phyloP scores from a whole-genome alignment of 2,113 vertebrate genomes.

The Mus pahari region DNA sequence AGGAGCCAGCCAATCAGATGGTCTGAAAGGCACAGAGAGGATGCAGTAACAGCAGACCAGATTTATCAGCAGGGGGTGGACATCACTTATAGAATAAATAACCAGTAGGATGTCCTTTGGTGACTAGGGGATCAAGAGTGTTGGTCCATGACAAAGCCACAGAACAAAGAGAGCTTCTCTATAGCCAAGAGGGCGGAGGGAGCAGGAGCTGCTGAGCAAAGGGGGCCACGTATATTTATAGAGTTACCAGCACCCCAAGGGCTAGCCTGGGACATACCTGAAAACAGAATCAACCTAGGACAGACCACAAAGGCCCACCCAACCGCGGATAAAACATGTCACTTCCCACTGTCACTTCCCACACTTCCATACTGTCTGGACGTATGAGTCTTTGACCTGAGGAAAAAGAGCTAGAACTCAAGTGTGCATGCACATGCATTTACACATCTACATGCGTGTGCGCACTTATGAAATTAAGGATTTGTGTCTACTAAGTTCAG shows the following conservation, averaged over 20 bases:
- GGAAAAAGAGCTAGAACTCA: background rate
- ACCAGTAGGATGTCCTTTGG: background rate
- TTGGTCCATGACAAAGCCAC: background rate
- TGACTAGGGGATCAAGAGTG: background rate
- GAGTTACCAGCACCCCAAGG: background rate
- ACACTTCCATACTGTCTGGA: background rate
- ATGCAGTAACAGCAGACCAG: background rate
- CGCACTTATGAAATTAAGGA: too few relatives aligned
- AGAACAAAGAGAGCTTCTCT: conserved; percentile 13
- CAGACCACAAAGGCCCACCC: background rate
- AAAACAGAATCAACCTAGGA: background rate
- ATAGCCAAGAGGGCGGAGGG: background rate
- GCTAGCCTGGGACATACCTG: background rate
- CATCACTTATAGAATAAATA: background rate
- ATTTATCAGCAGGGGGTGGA: background rate
- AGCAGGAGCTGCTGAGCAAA: background rate
- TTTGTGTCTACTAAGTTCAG: background rate
- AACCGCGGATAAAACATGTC: background rate
- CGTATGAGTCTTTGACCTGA: background rate
- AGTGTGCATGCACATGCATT: too few relatives aligned
- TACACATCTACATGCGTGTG: background rate
- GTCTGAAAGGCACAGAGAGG: background rate
- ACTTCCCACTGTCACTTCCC: background rate
- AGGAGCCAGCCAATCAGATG: background rate
- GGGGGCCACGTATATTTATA: background rate